A percentile compares a stretch with the other conserved stretches of the same genome.
phyloP scores from a whole-genome alignment of 2,113 vertebrate species.

The Paraplagusia blochii region DNA sequence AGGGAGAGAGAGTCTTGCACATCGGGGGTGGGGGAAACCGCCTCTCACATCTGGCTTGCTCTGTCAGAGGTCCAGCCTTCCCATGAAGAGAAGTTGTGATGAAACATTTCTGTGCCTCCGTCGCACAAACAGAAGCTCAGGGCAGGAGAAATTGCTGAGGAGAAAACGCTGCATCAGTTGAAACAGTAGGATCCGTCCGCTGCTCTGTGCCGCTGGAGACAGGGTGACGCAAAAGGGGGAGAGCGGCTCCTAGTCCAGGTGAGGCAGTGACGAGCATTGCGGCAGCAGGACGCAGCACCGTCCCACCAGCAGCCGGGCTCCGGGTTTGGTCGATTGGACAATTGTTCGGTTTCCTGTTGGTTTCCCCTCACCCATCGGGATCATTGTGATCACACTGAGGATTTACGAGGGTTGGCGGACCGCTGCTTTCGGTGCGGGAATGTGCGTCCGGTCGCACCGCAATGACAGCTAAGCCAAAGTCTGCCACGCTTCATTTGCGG shows the following conservation, averaged over 20 bases:
- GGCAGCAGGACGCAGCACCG: constrained; percentile 43
- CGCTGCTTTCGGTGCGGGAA: constrained; percentile 38
- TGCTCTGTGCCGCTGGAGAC: constrained; percentile 47
- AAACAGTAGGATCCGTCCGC: constrained; percentile 1
- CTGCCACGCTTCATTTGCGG: constrained; percentile 81
- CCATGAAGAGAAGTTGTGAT: constrained; percentile 40
- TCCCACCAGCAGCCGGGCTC: neutral
- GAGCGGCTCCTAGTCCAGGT: constrained; percentile 45
- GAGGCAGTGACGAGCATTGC: constrained; percentile 71
- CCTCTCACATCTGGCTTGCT: constrained; percentile 67
- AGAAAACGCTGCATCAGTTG: constrained; percentile 10
- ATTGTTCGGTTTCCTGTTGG: neutral
- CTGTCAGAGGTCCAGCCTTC: constrained; percentile 48
- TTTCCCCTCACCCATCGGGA: constrained; percentile 18
- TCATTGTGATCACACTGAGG: constrained; percentile 34
- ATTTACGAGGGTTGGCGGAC: constrained; percentile 8
- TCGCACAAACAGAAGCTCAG: neutral
- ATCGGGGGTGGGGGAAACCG: constrained; percentile 23
- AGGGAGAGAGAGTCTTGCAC: constrained; percentile 17
- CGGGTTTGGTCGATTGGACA: too few relatives aligned
- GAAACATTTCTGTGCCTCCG: constrained; percentile 26
- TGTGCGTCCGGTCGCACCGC: constrained; percentile 69
- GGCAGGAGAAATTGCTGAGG: neutral
- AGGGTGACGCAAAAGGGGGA: constrained; percentile 69
- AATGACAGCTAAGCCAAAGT: constrained; percentile 80